Conservation (phyloP, 1,140 invertebrate species). For the Coptotermes formosanus region DNA sequence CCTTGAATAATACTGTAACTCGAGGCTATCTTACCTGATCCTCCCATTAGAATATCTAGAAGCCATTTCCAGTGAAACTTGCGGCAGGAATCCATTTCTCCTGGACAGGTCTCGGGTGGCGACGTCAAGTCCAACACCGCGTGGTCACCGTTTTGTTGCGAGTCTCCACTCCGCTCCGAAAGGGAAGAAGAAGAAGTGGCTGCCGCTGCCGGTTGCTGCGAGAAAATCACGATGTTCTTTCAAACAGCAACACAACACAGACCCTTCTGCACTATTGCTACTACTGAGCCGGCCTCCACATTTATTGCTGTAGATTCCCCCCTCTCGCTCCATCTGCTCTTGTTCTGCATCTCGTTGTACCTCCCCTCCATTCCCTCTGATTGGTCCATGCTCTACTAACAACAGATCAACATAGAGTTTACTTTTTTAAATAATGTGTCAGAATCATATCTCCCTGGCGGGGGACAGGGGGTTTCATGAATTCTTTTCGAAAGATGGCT, state of each 20-base stretch:
- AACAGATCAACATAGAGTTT: too few species aligned
- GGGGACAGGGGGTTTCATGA: too few species aligned
- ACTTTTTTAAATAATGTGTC: too few species aligned
- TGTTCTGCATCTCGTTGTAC: not conserved
- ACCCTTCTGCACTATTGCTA: not conserved
- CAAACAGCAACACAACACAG: not conserved
- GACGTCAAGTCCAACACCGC: not conserved
- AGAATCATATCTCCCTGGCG: too few species aligned
- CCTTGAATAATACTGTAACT: too few species aligned
- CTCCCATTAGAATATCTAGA: not conserved
- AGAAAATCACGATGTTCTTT: not conserved
- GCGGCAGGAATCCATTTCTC: not conserved
- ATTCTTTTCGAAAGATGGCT: too few species aligned
- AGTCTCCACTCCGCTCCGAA: not conserved
- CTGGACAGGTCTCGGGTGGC: not conserved
- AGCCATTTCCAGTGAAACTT: not conserved
- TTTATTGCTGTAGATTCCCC: not conserved
- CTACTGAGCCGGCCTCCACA: not conserved
- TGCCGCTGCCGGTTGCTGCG: not conserved
- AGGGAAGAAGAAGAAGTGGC: too few species aligned
- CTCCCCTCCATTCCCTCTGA: not conserved
- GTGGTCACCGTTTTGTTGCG: not conserved
- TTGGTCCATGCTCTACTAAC: not conserved
- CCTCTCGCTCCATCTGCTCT: not conserved
- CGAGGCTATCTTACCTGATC: not conserved